Base-by-base conservation (phyloP, 1,140 invertebrate genomes). In the Odontomachus brunneus region DNA sequence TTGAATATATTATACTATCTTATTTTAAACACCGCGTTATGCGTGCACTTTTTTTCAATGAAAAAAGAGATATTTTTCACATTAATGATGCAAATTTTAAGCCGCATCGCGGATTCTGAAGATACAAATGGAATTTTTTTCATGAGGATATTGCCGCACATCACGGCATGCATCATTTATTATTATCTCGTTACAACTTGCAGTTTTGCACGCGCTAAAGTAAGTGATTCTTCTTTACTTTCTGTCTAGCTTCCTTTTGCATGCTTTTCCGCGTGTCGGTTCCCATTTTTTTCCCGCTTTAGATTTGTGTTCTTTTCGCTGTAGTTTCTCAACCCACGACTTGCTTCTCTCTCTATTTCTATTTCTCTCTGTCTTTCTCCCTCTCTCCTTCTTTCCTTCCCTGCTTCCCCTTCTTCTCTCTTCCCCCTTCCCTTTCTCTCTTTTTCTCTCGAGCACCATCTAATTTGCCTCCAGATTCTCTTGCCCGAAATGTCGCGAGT, bases 101-200 rank as follows among this genome's bases (percentile, higher is more conserved):
- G 12, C 19, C 19, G 29, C 29, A 33, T 24, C 38, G 2, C 67
- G 22, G 17, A 19, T 17, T 57, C 29, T 17, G 33, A 67, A 59
- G 33, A 69, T 69, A 44, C 51, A 80, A 71, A 48, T 24, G 17
- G 22, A 69, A 29, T 44, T 59, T 59, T 62, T 80, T 78, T 69
- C 38, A 44, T 14, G 19, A n/a, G n/a, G 19, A 1, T 2, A 17
- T 2, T 12, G n/a, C 29, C 59, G 62, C 73, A n/a, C 63, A 24
- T 33, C 75, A 65, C n/a, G 15, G 49, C 14, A 71, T 71, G 48
- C 33, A 71, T 80, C 51, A 80, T 80, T 69, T 80, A 71, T 80
- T 80, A 71, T 80, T 55, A 80, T 71, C 65, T 59, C 24, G 51
- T 19, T 69, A 19, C 65, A 33, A 48, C 19, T 53, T 38, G 73